Evolutionary conservation across 2,888 invertebrate genomes (phyloP), one percentile per base, ranked within the genome.

Genomic region (Dryobota labecula): DNA sequence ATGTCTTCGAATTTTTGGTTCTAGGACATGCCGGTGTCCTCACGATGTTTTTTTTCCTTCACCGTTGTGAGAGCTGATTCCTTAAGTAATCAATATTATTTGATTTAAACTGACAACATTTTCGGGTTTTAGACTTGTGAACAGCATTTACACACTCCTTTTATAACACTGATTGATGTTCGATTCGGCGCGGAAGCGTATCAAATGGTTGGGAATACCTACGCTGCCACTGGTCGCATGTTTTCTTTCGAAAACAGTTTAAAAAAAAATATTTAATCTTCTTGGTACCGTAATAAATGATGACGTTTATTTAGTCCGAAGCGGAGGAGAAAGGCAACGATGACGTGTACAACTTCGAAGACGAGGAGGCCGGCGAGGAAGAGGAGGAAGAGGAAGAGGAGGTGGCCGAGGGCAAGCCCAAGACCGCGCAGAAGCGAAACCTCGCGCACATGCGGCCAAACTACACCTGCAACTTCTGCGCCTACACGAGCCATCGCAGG

Each of bases 401-500:
- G 13, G 27, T 36, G 30, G 13, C 96, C 0, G 82, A 70, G 6
- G 64, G 69, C 11, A 24, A 97, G 90, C 96, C 65, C 96, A 84
- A 86, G 67, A 3, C 96, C 9, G 0, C 15, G 27, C 56, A 38
- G 18, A 96, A 61, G 38, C 49, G n/a, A 20, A 97, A 89, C 2
- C 9, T 9, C 86, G 89, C 20, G 68, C 97, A 97, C 7, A 94
- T 97, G 0, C 97, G 97, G 30, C 98, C 92, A 0, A 86, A 89
- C 62, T 94, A 98, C 90, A 98, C 97, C 95, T 99, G 99, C 93
- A 98, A 97, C 88, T 98, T 98, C 90, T 99, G 99, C 92, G 97
- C 98, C 81, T 99, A 99, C 92, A 98, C 98, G 20, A 98, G 98
- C 89, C 98, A 98, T 8, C 98, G 99, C 91, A 97, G 98, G 96